phyloP scores from a whole-genome alignment of 2,888 invertebrate genomes.

The Neoascia interrupta region DNA sequence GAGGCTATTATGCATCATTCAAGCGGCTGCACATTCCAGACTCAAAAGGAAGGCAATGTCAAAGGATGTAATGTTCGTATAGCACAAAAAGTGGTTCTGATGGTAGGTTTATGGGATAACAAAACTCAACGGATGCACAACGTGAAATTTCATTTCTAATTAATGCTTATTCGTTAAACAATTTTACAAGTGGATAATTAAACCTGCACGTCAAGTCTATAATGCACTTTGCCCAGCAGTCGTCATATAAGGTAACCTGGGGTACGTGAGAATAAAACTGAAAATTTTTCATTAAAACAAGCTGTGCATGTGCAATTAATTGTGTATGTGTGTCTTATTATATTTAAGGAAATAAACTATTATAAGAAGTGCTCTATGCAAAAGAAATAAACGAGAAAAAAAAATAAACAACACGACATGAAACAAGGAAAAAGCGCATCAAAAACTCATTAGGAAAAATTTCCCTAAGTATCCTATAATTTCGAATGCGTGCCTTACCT shows the following conservation, averaged over 20 bases:
- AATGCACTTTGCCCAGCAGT: neutral
- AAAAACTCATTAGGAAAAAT: slow-evolving; percentile 63
- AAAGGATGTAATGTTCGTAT: slow-evolving; percentile 3
- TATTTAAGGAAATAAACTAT: neutral
- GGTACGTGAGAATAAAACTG: neutral
- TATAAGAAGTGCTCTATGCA: slow-evolving; percentile 30
- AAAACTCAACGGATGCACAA: slow-evolving; percentile 3
- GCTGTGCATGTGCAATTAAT: slow-evolving; percentile 33
- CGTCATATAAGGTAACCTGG: neutral
- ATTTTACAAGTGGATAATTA: too few species aligned
- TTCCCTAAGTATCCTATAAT: slow-evolving; percentile 59
- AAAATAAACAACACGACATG: slow-evolving; percentile 4
- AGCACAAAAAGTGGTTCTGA: slow-evolving; percentile 2
- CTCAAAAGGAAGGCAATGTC: neutral
- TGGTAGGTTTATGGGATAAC: too few species aligned
- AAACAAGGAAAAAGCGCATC: slow-evolving; percentile 54
- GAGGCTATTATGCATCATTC: neutral
- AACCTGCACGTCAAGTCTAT: slow-evolving; percentile 8
- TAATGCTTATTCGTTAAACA: too few species aligned
- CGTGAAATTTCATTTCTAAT: slow-evolving; percentile 3
- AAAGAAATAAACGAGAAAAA: slow-evolving; percentile 5
- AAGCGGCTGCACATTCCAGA: neutral
- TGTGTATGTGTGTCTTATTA: slow-evolving; percentile 8
- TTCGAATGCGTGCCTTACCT: slow-evolving; percentile 68
- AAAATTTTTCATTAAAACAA: slow-evolving; percentile 30